Evolutionary conservation across 2,113 vertebrate species (phyloP), one percentile per base, ranked within the genome.

Genomic region (Reinhardtius hippoglossoides): DNA sequence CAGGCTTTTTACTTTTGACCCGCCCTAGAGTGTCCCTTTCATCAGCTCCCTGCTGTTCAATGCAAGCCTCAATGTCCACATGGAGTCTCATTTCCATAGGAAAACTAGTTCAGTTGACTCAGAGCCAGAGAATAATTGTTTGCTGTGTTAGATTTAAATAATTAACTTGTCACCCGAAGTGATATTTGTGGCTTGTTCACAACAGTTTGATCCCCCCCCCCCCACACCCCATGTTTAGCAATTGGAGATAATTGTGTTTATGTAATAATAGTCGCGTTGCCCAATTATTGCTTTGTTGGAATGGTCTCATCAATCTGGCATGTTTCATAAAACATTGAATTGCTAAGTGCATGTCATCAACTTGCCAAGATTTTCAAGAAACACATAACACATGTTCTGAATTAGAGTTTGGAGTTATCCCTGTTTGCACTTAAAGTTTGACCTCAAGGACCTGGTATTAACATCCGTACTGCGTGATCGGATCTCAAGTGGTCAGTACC

Each of bases 121-220:
- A 0, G 59, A 88, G 84, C 82, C 80, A 64, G 76, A 75, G 80
- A 71, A 76, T 83, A 81, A 86, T 88, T 89, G 85, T 83, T 90
- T 85, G 80, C 83, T 82, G 84, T 88, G 72, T 87, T 89, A 82
- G 87, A 78, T 54, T 58, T 80, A 69, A 68, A 78, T 81, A 89
- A 89, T 91, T 90, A 86, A 83, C 80, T 76, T 85, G 83, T 87
- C 79, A 83, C 63, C 68, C 64, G 66, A 24, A 59, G 65, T 80
- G 67, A 77, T 78, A 82, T 88, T 88, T 87, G 83, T 71, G 57
- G 75, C 52, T 83, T 77, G 59, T 79, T 76, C 76, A 65, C 64
- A 73, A 61, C 60, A 67, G 42, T 85, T 77, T 71, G 70, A 84
- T 70, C 81, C 35, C 61, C 52, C 14, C 5, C 10, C 40, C 13